Conservation (phyloP, 2,888 invertebrate genomes). For the Perdita meconis region DNA sequence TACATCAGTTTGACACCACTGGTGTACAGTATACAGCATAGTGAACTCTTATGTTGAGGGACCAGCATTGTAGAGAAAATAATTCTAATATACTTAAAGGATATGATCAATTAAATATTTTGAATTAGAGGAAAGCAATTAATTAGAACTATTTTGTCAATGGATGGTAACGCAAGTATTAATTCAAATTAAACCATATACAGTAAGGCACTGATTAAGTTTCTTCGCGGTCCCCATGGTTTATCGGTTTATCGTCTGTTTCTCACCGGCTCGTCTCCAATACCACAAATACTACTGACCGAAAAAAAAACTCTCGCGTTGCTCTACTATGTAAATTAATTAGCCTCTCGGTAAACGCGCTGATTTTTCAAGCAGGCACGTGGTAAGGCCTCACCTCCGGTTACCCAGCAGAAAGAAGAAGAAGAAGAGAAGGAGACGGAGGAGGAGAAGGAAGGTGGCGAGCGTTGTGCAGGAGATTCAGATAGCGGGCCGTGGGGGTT, state of each 20-base stretch:
- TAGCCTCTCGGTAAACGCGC: conserved; percentile 76
- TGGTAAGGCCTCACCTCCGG: conserved; percentile 69
- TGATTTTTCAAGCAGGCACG: conserved; percentile 76
- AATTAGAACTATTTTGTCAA: not conserved
- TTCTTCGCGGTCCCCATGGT: not conserved
- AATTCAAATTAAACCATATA: not conserved
- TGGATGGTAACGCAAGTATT: not conserved
- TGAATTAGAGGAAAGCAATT: not conserved
- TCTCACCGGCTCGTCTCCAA: conserved; percentile 22
- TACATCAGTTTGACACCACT: too few relatives aligned
- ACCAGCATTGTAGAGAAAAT: too few relatives aligned
- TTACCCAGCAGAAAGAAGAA: conserved; percentile 42
- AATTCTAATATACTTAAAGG: too few relatives aligned
- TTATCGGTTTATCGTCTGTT: conserved; percentile 21
- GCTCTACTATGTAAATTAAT: conserved; percentile 81
- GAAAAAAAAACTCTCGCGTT: conserved; percentile 41
- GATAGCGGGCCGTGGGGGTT: conserved; percentile 74
- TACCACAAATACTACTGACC: not conserved
- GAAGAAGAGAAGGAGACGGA: conserved; percentile 41
- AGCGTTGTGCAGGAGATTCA: conserved; percentile 60
- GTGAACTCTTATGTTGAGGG: too few relatives aligned
- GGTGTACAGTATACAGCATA: too few relatives aligned
- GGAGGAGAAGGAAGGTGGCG: conserved; percentile 53
- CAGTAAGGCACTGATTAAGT: not conserved
- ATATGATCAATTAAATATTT: too few relatives aligned